These are phyloP conservation scores for Crenuchus spilurus DNA, from an alignment of 2,797 vertebrate genomes.

Conservation along the genomic window DNA sequence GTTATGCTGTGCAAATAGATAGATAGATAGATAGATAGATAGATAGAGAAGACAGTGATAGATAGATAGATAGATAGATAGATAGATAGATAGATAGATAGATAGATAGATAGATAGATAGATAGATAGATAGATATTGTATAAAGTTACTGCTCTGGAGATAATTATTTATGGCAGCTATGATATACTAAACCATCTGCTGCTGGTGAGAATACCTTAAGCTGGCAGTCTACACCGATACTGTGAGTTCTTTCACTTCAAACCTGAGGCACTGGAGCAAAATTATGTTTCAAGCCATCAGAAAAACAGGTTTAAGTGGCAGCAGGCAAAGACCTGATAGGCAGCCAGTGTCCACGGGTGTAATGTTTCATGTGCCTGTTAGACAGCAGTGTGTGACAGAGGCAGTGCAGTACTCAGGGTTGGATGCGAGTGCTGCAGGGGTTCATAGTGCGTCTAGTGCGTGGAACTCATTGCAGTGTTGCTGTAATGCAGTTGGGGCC, in stretches of 20 bases:
- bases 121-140: no score
- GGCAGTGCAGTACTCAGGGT: slow-evolving; percentile 35
- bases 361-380: slow-evolving; percentile 43
- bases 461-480: slow-evolving; percentile 6
- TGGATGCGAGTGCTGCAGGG: slow-evolving; percentile 33
- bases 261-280: background rate
- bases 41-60: no score
- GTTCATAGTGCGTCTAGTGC: slow-evolving; percentile 25
- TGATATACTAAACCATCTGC: background rate
- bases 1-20: no score
- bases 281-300: background rate
- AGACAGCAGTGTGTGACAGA: slow-evolving; percentile 33
- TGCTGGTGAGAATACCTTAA: background rate
- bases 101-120: no score
- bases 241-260: background rate
- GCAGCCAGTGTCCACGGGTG: slow-evolving; percentile 63
- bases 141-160: no score
- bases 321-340: slow-evolving; percentile 62
- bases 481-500: background rate
- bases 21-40: no score
- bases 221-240: background rate
- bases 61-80: no score
- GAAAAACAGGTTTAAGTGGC: slow-evolving; percentile 61
- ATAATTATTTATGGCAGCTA: background rate
- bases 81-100: no score